Evolutionary conservation across 2,113 vertebrate species (phyloP), one percentile per base, ranked within the genome.

Genomic region (Nothobranchius furzeri): DNA sequence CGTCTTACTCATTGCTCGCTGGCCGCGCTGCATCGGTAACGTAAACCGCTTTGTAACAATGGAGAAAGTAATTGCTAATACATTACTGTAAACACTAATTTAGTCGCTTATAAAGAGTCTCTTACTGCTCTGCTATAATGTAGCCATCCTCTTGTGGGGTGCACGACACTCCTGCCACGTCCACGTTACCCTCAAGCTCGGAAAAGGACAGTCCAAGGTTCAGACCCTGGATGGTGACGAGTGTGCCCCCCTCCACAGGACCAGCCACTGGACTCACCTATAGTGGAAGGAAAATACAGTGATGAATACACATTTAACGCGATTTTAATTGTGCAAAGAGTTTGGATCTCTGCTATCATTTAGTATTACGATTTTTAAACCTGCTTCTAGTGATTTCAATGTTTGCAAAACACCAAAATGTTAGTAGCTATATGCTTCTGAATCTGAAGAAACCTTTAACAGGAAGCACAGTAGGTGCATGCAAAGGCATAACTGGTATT

Each of bases 131-230:
- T 3, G 97, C 96, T 14, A 96, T 89, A 71, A 99, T 75, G 84
- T 99, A 99, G 54, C 94, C 95, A 24, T 95, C 92, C 1, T 94
- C 92, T 79, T 92, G 91, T 2, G 96, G 94, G 0, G 88, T 89
- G 87, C 97, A 99, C 11, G 86, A 92, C 73, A 97, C 95, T 65
- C 96, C 96, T 0, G 96, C 96, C 78, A 98, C 96, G 85, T 95
- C 92, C 85, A 98, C 96, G 0, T 95, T 95, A 0, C 93, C 94
- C 37, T 94, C 92, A 42, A 99, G 95, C 92, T 99, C 97, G 0
- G 94, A 94, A 89, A 99, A 96, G 64, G 95, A 94, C 87, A 99
- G 89, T 37, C 97, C 97, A 77, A 99, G 91, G 92, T 99, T 99
- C 56, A 96, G 90, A 0, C 97, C 97, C 0, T 93, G 96, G 87